A percentile compares a stretch with the other conserved stretches of the same genome.
Evolutionary conservation across 2,888 invertebrate genomes (phyloP).

Genomic region (Metellina segmentata): DNA sequence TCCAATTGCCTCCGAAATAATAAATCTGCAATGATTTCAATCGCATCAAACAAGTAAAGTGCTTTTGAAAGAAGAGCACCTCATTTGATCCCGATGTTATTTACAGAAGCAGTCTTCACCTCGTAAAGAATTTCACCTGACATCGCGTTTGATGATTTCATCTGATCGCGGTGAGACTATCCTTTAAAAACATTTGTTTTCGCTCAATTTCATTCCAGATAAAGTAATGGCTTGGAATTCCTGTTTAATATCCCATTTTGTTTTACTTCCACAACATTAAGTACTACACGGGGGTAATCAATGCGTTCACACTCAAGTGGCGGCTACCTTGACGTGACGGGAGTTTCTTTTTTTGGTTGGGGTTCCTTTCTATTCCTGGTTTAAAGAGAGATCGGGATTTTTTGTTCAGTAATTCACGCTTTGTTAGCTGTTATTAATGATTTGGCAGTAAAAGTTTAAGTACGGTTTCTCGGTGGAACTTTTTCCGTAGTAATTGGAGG

Average conservation of each 20-base stretch:
- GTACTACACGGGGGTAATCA: slow-evolving; percentile 64
- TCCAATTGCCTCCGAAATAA: not conserved
- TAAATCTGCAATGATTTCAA: not conserved
- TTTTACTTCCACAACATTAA: slow-evolving; percentile 74
- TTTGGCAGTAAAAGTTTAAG: not conserved
- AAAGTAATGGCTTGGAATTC: slow-evolving; percentile 70
- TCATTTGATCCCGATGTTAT: not conserved
- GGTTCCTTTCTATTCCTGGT: not conserved
- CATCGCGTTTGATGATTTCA: slow-evolving; percentile 60
- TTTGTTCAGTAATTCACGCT: not conserved
- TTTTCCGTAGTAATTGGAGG: too few relatives aligned
- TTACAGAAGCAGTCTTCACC: slow-evolving; percentile 26
- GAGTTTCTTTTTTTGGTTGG: slow-evolving; percentile 14
- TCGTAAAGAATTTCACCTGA: slow-evolving; percentile 46
- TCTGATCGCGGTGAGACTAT: slow-evolving; percentile 27
- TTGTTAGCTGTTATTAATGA: slow-evolving; percentile 50
- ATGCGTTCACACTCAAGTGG: slow-evolving; percentile 61
- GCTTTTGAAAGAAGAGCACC: not conserved
- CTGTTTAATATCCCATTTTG: slow-evolving; percentile 69
- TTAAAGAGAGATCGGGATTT: not conserved
- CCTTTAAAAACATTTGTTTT: slow-evolving; percentile 64
- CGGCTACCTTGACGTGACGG: slow-evolving; percentile 37
- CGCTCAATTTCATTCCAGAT: slow-evolving; percentile 57
- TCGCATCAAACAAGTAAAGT: not conserved
- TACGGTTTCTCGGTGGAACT: too few relatives aligned